Evolutionary conservation across 2,113 vertebrate species (phyloP), one percentile per base, ranked within the genome.

Genomic region (Pseudorectes ferrugineus): DNA sequence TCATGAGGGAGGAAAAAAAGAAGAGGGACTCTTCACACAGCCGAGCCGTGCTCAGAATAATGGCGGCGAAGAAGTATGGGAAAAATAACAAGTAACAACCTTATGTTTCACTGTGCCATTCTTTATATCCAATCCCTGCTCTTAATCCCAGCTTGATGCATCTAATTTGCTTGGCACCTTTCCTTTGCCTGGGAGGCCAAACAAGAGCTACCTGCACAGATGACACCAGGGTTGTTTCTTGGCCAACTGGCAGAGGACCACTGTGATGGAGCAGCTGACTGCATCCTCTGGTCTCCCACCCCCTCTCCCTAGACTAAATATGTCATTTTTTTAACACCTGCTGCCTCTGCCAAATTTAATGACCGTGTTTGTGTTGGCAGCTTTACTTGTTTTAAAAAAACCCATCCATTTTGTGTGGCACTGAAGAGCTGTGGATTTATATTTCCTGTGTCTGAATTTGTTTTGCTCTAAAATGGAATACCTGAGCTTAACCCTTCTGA

Each of bases 131-230:
- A 86, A 9, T 68, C 91, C 86, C 74, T 93, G 86, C 88, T 94
- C 61, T 80, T 93, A 94, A 76, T 97, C 94, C 87, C 94, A 93
- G 95, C 91, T 92, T 36, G 93, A 95, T 93, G 92, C 74, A 61
- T 96, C 96, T 95, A 22, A 96, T 95, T 89, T 96, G 81, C 88
- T 95, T 97, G 95, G 96, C 96, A 96, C 91, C 77, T 95, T 92
- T 96, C 93, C 97, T 97, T 95, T 96, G 95, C 96, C 95, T 97
- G 88, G 90, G 91, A 97, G 95, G 95, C 95, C 95, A 97, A 97
- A 97, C 84, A 95, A 94, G 95, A 97, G 92, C 95, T 97, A 97
- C 97, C 96, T 97, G 97, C 93, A 88, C 97, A 97, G 97, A 97
- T 97, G 97, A 97, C 96, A 97, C 97, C 97, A 97, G 95, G 96